These are phyloP conservation scores for Dryadula phaetusa DNA, from an alignment of 2,888 invertebrate species.

Conservation along the genomic window DNA sequence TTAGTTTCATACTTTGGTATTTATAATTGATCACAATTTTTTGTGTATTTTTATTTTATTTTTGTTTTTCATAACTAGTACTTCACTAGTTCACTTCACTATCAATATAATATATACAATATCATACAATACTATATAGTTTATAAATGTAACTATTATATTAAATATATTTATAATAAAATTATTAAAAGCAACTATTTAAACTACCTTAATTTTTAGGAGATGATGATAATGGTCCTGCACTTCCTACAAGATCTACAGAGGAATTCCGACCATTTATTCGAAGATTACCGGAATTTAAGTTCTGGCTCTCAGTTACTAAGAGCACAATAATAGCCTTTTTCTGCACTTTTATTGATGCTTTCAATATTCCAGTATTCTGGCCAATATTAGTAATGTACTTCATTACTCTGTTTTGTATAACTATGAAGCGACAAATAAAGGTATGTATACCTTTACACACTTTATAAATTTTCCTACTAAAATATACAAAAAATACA, in stretches of 20 bases:
- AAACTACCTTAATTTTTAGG: constrained; percentile 56
- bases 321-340: constrained; percentile 96
- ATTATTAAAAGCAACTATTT: not conserved
- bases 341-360: constrained; percentile 97
- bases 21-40: not conserved
- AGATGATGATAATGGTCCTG: constrained; percentile 93
- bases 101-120: too few relatives aligned
- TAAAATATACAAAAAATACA: too few relatives aligned
- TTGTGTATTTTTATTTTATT: too few relatives aligned
- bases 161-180: not conserved
- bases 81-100: too few relatives aligned
- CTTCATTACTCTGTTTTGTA: constrained; percentile 98
- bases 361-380: constrained; percentile 99
- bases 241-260: constrained; percentile 96
- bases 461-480: not conserved
- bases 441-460: constrained; percentile 91
- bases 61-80: too few relatives aligned
- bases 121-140: too few relatives aligned
- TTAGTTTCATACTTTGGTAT: not conserved
- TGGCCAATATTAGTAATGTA: constrained; percentile 99
- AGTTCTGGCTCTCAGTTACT: constrained; percentile 99
- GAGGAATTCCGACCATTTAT: constrained; percentile 99
- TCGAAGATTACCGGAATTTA: constrained; percentile 98
- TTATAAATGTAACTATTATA: too few relatives aligned
- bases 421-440: constrained; percentile 99